A percentile compares a stretch with the other conserved stretches of the same genome.
Evolutionary conservation across 2,113 vertebrate genomes (phyloP).

Genomic region (Syngnathoides biaculeatus): DNA sequence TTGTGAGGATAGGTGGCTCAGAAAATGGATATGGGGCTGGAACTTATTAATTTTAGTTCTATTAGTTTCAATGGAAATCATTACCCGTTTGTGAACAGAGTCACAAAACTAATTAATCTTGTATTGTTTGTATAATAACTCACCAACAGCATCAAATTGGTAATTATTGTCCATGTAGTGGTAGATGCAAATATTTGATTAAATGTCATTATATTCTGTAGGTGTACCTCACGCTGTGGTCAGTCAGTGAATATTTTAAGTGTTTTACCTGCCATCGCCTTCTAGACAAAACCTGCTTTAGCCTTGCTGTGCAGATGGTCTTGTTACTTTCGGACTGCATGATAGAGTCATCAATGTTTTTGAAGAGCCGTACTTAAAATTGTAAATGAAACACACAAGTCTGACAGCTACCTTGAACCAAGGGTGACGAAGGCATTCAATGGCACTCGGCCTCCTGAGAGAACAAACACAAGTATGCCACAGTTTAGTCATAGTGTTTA

Average conservation of each 20-base stretch:
- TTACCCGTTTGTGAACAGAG: background rate
- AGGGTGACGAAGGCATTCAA: constrained; percentile 88
- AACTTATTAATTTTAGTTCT: no score
- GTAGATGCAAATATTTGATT: background rate
- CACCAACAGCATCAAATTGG: background rate
- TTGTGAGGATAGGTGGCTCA: no score
- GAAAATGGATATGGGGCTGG: no score
- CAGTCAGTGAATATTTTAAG: background rate
- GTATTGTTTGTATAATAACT: background rate
- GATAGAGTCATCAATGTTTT: constrained; percentile 5
- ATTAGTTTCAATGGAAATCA: no score
- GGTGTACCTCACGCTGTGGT: background rate
- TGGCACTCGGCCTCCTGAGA: constrained; percentile 83
- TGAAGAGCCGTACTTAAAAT: background rate
- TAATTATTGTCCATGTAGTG: background rate
- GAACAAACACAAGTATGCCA: background rate
- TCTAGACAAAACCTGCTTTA: constrained; percentile 87
- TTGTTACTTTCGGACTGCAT: constrained; percentile 85
- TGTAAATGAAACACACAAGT: background rate
- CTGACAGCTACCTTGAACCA: constrained; percentile 90
- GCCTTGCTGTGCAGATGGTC: constrained; percentile 82
- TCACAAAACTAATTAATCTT: background rate
- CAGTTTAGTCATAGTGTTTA: background rate
- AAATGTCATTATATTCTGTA: background rate
- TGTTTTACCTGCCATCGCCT: constrained; percentile 87